These are phyloP conservation scores for Psix sp. DNA, from an alignment of 1,140 invertebrate genomes.

Conservation along the genomic window DNA sequence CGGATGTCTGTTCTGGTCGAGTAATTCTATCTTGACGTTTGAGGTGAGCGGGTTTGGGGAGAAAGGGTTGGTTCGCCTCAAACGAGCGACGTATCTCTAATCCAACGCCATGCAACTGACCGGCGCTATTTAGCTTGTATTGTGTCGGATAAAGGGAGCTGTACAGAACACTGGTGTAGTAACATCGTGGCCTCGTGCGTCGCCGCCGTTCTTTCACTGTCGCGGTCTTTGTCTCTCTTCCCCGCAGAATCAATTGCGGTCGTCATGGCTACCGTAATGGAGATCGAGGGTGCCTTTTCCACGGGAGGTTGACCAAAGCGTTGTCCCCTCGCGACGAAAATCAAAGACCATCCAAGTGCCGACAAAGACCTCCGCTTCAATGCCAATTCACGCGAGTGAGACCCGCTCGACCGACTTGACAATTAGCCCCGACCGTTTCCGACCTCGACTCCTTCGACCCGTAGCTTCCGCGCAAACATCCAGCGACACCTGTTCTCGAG, in stretches of 20 bases:
- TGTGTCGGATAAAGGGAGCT: conserved; percentile 72
- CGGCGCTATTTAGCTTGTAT: conserved; percentile 73
- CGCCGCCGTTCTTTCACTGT: conserved; percentile 26
- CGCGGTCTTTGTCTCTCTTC: conserved; percentile 39
- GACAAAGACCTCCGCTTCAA: conserved; percentile 49
- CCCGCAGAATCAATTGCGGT: conserved; percentile 76
- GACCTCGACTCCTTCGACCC: too few relatives aligned
- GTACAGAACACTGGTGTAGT: conserved; percentile 65
- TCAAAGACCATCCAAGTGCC: conserved; percentile 68
- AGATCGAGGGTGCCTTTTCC: conserved; percentile 74
- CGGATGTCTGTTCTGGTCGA: conserved; percentile 57
- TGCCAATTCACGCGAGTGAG: conserved; percentile 37
- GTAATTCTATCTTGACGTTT: conserved; percentile 66
- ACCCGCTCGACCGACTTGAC: conserved; percentile 12
- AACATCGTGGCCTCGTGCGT: conserved; percentile 63
- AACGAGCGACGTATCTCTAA: conserved; percentile 74
- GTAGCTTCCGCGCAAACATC: too few relatives aligned
- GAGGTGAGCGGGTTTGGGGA: conserved; percentile 10
- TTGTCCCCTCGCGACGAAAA: conserved; percentile 68
- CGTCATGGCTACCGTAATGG: conserved; percentile 76
- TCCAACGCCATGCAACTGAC: conserved; percentile 71
- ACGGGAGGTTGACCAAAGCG: conserved; percentile 73
- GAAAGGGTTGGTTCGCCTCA: conserved; percentile 65
- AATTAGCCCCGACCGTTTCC: conserved; percentile 13
- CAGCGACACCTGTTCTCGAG: too few relatives aligned